Evolutionary conservation across 2,797 vertebrate genomes (phyloP).

Genomic region (Pipistrellus pygmaeus): DNA sequence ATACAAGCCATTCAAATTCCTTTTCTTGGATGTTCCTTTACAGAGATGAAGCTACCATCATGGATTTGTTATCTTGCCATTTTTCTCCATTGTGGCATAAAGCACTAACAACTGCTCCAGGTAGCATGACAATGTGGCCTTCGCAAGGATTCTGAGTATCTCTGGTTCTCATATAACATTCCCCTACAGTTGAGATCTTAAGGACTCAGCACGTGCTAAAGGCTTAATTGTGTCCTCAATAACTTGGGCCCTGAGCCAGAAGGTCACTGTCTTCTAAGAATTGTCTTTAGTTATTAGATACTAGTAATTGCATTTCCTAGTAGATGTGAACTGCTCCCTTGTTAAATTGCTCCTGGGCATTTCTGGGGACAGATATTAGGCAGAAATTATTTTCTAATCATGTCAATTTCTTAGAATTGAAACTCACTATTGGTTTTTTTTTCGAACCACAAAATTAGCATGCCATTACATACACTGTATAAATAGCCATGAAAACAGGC

Average conservation of each 20-base stretch:
- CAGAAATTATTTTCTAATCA: slow-evolving; percentile 67
- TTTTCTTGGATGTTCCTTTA: not conserved
- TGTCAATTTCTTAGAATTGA: slow-evolving; percentile 70
- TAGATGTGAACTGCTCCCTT: slow-evolving; percentile 55
- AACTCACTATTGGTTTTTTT: slow-evolving; percentile 29
- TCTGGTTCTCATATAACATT: not conserved
- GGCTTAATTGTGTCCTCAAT: not conserved
- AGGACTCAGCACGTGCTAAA: not conserved
- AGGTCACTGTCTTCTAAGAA: not conserved
- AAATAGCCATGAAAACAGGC: not conserved
- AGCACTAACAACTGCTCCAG: not conserved
- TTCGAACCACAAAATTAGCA: slow-evolving; percentile 76
- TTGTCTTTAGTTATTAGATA: slow-evolving; percentile 23
- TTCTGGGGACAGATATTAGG: slow-evolving; percentile 62
- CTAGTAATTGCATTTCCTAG: slow-evolving; percentile 54
- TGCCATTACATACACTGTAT: slow-evolving; percentile 59
- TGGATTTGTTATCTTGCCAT: not conserved
- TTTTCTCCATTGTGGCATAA: not conserved
- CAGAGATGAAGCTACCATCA: not conserved
- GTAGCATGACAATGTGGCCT: not conserved
- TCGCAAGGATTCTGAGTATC: not conserved
- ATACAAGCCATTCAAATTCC: not conserved
- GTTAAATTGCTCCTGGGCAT: slow-evolving; percentile 64
- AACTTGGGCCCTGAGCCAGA: not conserved
- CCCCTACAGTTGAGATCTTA: not conserved